These are phyloP conservation scores for Spodoptera littoralis DNA, from an alignment of 2,888 invertebrate species.

Conservation along the genomic window DNA sequence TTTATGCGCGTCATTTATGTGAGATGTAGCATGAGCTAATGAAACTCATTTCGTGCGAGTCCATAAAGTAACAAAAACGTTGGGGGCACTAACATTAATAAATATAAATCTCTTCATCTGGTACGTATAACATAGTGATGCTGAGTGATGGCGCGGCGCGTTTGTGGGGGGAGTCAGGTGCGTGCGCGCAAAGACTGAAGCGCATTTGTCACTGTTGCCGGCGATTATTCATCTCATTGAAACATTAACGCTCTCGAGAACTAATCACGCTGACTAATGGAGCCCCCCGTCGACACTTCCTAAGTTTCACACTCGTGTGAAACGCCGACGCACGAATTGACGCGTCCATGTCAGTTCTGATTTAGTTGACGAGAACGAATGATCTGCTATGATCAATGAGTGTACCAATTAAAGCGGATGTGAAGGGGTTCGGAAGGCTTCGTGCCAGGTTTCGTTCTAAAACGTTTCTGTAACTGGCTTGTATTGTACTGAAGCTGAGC, in stretches of 20 bases:
- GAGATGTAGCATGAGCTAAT: conserved; percentile 35
- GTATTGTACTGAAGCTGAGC: conserved; percentile 3
- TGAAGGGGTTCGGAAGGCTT: conserved; percentile 41
- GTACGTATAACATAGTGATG: conserved; percentile 75
- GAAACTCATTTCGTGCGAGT: conserved; percentile 52
- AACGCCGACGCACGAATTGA: conserved; percentile 68
- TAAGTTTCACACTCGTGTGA: conserved; percentile 84
- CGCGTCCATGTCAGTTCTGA: conserved; percentile 70
- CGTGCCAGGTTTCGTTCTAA: conserved; percentile 25
- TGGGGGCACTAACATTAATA: conserved; percentile 78
- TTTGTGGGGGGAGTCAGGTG: conserved; percentile 83
- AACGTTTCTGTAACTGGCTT: conserved; percentile 15
- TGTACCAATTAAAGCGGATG: conserved; percentile 62
- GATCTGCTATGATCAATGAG: conserved; percentile 70
- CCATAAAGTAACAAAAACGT: conserved; percentile 57
- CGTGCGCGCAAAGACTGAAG: conserved; percentile 80
- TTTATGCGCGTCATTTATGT: conserved; percentile 45
- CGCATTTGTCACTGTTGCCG: conserved; percentile 87
- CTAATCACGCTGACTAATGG: conserved; percentile 89
- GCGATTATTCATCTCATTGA: conserved; percentile 88
- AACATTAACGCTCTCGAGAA: conserved; percentile 86
- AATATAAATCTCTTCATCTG: conserved; percentile 88
- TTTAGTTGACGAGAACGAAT: conserved; percentile 76
- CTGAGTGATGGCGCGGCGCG: conserved; percentile 83
- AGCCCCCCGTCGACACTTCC: conserved; percentile 87